These are phyloP conservation scores for Steinernema scapterisci DNA, from an alignment of 2,888 invertebrate species.

Conservation along the genomic window DNA sequence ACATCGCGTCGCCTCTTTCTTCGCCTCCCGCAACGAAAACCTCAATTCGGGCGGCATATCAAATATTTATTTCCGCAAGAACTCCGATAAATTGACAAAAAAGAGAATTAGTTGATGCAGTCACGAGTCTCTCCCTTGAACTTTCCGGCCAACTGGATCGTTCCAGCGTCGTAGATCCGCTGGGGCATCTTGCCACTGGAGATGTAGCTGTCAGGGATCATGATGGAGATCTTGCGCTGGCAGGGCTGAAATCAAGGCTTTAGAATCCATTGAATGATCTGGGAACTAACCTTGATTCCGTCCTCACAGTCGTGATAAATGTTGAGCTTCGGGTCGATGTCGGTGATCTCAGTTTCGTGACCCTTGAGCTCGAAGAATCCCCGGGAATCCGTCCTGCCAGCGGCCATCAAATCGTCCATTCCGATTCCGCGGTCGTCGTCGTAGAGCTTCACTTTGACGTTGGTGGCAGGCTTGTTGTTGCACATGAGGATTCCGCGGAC, in stretches of 20 bases:
- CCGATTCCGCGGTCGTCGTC: conserved; percentile 13
- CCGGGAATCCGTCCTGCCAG: not conserved
- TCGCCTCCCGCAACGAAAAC: no score
- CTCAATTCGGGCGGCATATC: no score
- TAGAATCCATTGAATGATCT: not conserved
- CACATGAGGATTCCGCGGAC: conserved; percentile 23
- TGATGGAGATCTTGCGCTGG: conserved; percentile 60
- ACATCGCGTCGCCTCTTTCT: no score
- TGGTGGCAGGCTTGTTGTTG: conserved; percentile 6
- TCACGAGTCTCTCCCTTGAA: conserved; percentile 59
- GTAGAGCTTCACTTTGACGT: conserved; percentile 23
- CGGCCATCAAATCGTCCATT: conserved; percentile 3
- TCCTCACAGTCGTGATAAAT: conserved; percentile 33
- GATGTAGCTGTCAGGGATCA: conserved; percentile 58
- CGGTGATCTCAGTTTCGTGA: conserved; percentile 37
- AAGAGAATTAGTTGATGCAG: conserved; percentile 47
- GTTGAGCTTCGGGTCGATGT: conserved; percentile 51
- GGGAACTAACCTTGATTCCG: not conserved
- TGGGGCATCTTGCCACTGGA: conserved; percentile 48
- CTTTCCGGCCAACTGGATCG: conserved; percentile 53
- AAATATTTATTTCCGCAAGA: no score
- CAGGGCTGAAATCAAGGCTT: conserved; percentile 49
- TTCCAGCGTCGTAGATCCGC: conserved; percentile 57
- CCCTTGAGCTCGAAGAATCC: conserved; percentile 7
- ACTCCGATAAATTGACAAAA: no score